Evolutionary conservation across 35 echinoderm and acorn worm genomes (phyloP), one percentile per base, ranked within the genome.

Genomic region (Lytechinus pictus): DNA sequence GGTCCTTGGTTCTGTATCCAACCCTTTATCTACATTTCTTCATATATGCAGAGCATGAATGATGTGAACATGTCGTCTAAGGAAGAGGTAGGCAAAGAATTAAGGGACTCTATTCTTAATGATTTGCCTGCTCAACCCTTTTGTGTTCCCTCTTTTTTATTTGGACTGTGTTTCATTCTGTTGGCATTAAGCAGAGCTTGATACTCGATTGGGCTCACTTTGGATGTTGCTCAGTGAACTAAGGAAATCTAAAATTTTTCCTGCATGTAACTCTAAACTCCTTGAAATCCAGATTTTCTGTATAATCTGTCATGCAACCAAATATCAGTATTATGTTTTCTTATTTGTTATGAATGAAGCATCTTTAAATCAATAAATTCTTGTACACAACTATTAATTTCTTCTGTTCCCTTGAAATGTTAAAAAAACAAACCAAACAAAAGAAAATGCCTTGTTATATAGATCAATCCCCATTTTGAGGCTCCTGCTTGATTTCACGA

Each of bases 31-130:
- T 89, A 28, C 44, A 27, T 89, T 29, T 51, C 52, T 90, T 10
- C 28, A 54, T 90, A 79, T 24, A 79, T n/a, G n/a, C 66, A 90
- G 88, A 90, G 88, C 88, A 90, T 90, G 88, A 90, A 33, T 54
- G 88, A 90, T 90, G 88, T 90, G 88, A 90, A 90, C 88, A 90
- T 90, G 88, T 90, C 88, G 88, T 28, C 88, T 52, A 90, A 90
- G 88, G 88, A 90, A 90, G 88, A 90, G 88, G 88, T 90, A 90
- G 88, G 88, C 88, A 90, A 90, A 52, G 88, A 90, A 90, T 90
- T 90, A 90, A 90, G 88, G 88, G 52, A 52, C 29, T 90, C 10
- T 51, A 28, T 90, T 90, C 88, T 54, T 44, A 90, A 52, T 90
- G 28, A 54, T 90, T 90, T 90, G 88, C 88, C 88, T 54, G 88